Percentiles rank a stretch among this genome's conserved stretches.
phyloP scores from a whole-genome alignment of 2,797 vertebrate species.

The Benthosema pterotum region DNA sequence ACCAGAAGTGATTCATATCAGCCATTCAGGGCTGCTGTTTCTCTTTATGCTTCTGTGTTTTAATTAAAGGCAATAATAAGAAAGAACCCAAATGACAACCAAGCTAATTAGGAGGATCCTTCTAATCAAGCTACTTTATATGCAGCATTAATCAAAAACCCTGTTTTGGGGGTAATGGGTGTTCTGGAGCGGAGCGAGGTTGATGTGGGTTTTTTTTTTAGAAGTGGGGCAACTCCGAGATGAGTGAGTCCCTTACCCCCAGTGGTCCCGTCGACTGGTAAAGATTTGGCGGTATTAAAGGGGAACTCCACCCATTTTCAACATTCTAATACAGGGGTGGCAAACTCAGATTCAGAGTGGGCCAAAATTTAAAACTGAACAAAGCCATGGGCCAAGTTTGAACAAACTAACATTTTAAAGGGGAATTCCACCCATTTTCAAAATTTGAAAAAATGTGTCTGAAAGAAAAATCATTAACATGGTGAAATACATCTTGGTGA shows the following conservation, averaged over 20 bases:
- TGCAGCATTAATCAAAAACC: slow-evolving; percentile 36
- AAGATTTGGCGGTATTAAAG: background rate
- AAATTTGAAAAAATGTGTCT: too few species aligned
- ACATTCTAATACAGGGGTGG: too few species aligned
- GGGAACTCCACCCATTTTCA: too few species aligned
- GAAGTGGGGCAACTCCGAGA: background rate
- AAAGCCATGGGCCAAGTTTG: too few species aligned
- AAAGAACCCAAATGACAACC: slow-evolving; percentile 39
- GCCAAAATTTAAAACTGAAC: too few species aligned
- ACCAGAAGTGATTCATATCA: slow-evolving; percentile 48
- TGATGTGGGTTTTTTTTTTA: slow-evolving; percentile 2
- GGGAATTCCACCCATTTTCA: too few species aligned
- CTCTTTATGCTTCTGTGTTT: slow-evolving; percentile 56
- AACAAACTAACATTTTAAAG: too few species aligned
- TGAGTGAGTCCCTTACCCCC: too few species aligned
- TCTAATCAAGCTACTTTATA: slow-evolving; percentile 33
- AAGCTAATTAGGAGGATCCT: slow-evolving; percentile 45
- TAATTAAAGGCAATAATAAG: slow-evolving; percentile 62
- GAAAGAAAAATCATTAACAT: too few species aligned
- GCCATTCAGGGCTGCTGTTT: slow-evolving; percentile 19
- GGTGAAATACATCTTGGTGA: too few species aligned
- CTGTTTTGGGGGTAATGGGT: slow-evolving; percentile 19
- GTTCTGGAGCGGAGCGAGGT: slow-evolving; percentile 5
- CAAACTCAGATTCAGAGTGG: too few species aligned
- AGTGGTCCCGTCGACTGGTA: background rate